Evolutionary conservation across 2,888 invertebrate species (phyloP).

Genomic region (Andrena hattorfiana): DNA sequence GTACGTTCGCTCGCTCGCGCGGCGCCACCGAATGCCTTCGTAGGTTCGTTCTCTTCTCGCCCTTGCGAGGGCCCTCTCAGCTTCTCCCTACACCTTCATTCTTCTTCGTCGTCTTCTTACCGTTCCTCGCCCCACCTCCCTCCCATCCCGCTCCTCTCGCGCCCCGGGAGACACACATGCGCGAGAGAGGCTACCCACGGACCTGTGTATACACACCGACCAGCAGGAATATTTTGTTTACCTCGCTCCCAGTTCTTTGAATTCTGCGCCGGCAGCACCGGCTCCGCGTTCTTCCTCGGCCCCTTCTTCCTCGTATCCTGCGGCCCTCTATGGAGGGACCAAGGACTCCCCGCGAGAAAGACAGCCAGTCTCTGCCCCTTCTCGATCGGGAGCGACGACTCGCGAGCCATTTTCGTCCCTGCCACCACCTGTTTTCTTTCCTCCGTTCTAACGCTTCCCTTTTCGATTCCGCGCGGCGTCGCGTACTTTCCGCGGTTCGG

Average conservation of each 20-base stretch:
- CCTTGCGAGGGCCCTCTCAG: conserved; percentile 38
- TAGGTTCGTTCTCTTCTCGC: conserved; percentile 46
- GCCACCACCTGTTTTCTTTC: conserved; percentile 42
- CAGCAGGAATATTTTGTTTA: conserved; percentile 84
- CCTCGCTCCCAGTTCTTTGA: conserved; percentile 83
- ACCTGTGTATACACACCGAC: conserved; percentile 67
- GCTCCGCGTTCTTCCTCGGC: conserved; percentile 62
- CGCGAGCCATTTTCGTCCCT: conserved; percentile 39
- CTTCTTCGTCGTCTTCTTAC: conserved; percentile 50
- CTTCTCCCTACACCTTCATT: conserved; percentile 42
- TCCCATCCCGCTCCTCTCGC: conserved; percentile 7
- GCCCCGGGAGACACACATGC: conserved; percentile 23
- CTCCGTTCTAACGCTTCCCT: not conserved
- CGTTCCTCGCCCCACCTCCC: not conserved
- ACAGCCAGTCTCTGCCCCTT: conserved; percentile 29
- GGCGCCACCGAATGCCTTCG: conserved; percentile 73
- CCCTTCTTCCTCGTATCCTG: conserved; percentile 43
- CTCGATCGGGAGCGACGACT: conserved; percentile 21
- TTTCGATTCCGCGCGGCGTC: not conserved
- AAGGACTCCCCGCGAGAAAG: conserved; percentile 30
- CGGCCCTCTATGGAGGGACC: conserved; percentile 48
- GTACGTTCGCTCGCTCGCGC: conserved; percentile 50
- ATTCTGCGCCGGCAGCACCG: conserved; percentile 76
- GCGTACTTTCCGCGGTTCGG: not conserved
- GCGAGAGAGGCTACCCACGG: conserved; percentile 22